phyloP scores from a whole-genome alignment of 2,888 invertebrate genomes.

The Caenorhabditis angaria region DNA sequence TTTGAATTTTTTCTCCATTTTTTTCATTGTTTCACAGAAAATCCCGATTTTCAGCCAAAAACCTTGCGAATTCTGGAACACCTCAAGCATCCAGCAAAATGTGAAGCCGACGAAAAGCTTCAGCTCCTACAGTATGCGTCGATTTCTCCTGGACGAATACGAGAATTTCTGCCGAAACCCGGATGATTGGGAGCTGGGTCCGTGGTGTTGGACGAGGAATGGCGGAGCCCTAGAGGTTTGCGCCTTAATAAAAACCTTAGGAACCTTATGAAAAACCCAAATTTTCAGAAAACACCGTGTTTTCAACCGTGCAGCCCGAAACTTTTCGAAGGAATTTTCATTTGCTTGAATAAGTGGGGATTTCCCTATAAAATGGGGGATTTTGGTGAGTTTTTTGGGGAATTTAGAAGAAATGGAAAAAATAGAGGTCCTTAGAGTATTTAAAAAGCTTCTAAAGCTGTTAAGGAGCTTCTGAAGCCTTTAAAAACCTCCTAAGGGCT shows the following conservation, averaged over 20 bases:
- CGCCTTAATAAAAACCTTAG: background rate
- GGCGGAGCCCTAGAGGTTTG: background rate
- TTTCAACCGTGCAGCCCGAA: constrained; percentile 21
- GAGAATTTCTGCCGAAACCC: constrained; percentile 44
- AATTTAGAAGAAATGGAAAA: background rate
- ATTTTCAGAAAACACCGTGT: constrained; percentile 17
- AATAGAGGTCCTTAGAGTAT: too few relatives aligned
- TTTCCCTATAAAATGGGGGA: constrained; percentile 28
- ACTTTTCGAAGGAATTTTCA: background rate
- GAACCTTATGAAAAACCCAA: background rate
- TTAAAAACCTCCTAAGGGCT: too few relatives aligned
- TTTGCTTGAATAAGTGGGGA: constrained; percentile 25
- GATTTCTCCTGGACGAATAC: constrained; percentile 33
- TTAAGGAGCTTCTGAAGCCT: too few relatives aligned
- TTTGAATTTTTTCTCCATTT: too few relatives aligned
- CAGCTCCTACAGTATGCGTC: constrained; percentile 30
- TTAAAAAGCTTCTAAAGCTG: too few relatives aligned
- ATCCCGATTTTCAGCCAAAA: background rate
- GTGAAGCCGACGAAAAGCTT: constrained; percentile 28
- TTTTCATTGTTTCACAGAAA: background rate
- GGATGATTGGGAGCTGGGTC: constrained; percentile 21
- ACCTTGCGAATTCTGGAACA: constrained; percentile 28
- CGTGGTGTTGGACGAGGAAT: constrained; percentile 25
- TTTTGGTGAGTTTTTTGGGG: background rate
- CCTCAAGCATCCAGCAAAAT: too few relatives aligned